A percentile compares a stretch with the other conserved stretches of the same genome.
Conservation (phyloP, 2,797 vertebrate genomes). For the Liparis tanakae region DNA sequence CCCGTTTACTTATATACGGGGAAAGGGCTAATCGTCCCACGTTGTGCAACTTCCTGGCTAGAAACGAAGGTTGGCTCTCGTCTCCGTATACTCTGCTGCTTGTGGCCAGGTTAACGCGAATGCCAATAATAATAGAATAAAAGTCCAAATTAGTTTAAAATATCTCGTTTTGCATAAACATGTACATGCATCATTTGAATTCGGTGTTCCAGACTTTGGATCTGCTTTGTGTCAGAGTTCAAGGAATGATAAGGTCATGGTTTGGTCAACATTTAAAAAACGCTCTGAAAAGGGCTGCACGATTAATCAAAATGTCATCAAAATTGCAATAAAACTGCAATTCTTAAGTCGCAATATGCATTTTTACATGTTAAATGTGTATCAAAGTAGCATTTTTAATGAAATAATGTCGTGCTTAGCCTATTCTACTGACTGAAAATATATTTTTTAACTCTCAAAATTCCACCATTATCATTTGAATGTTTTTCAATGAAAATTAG, state of each 20-base stretch:
- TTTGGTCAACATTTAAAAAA: conserved; percentile 1
- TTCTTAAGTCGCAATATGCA: neutral
- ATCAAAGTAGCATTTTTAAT: no score
- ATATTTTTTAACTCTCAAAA: no score
- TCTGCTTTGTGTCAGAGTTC: conserved; percentile 1
- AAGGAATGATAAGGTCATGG: neutral
- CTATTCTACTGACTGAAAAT: no score
- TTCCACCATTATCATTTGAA: no score
- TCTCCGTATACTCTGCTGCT: neutral
- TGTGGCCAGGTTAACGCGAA: conserved; percentile 12
- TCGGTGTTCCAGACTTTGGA: conserved; percentile 2
- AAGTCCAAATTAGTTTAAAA: conserved; percentile 19
- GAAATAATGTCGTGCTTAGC: no score
- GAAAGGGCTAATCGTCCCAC: conserved; percentile 3
- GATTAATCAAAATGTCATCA: no score
- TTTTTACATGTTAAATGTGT: no score
- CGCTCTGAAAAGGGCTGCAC: neutral
- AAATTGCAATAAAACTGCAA: neutral
- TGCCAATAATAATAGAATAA: neutral
- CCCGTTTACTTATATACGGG: conserved; percentile 23
- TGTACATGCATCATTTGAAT: conserved; percentile 4
- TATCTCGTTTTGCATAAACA: conserved; percentile 5
- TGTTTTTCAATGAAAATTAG: no score
- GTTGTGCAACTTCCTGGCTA: conserved; percentile 36
- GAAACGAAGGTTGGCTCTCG: conserved; percentile 27